These are phyloP conservation scores for Sporophila hypoxantha DNA, from an alignment of 2,113 vertebrate species.

Conservation along the genomic window DNA sequence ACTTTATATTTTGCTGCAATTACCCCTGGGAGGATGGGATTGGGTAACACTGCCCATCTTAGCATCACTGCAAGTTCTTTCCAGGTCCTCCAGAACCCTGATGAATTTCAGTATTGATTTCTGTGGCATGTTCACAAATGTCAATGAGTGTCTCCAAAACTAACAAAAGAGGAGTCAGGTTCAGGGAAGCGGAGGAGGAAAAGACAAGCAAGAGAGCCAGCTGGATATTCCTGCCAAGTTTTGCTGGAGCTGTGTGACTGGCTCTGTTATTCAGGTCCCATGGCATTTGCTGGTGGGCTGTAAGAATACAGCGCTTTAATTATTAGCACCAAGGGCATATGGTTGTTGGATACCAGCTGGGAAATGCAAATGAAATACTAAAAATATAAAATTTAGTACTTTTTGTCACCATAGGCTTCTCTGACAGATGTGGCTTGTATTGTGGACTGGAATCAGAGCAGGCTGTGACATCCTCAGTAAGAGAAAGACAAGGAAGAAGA, in stretches of 20 bases:
- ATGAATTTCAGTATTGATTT: not conserved
- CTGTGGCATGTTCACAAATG: not conserved
- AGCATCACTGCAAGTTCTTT: not conserved
- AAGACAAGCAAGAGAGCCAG: not conserved
- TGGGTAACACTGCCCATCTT: not conserved
- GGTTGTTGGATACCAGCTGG: not conserved
- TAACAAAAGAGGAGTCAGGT: slow-evolving; percentile 34
- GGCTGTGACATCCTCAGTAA: not conserved
- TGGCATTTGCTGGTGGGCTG: slow-evolving; percentile 4
- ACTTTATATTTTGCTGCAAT: slow-evolving; percentile 29
- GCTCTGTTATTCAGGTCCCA: not conserved
- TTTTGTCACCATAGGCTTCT: not conserved
- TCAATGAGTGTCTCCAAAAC: slow-evolving; percentile 41
- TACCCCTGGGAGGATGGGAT: not conserved
- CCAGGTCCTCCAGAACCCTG: not conserved
- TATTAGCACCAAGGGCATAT: not conserved
- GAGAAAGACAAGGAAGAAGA: not conserved
- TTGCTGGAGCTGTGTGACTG: slow-evolving; percentile 6
- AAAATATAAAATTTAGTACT: not conserved
- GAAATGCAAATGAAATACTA: not conserved
- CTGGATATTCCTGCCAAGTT: not conserved
- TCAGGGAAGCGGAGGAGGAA: not conserved
- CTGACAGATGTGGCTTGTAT: not conserved
- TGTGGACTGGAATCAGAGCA: not conserved
- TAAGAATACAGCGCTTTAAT: not conserved